These are phyloP conservation scores for Cotesia vestalis DNA, from an alignment of 1,140 invertebrate species.

Conservation along the genomic window DNA sequence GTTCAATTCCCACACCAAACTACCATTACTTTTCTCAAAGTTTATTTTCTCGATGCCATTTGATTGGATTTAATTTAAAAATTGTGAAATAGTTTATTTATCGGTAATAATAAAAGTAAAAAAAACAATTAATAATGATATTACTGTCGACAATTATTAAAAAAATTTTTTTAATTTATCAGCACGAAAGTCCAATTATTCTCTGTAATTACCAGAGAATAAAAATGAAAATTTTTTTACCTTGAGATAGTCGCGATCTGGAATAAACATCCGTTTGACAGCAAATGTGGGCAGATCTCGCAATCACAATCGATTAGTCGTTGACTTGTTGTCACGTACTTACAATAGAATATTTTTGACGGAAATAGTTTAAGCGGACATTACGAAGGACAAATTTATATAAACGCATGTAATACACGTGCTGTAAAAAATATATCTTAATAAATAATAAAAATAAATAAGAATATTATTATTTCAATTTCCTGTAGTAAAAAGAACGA, in stretches of 20 bases:
- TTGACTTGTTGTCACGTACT: constrained; percentile 21
- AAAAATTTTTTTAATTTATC: no score
- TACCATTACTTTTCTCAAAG: no score
- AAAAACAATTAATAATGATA: no score
- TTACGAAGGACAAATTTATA: constrained; percentile 29
- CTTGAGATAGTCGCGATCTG: constrained; percentile 8
- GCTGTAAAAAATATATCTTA: neutral
- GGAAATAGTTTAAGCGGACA: constrained; percentile 33
- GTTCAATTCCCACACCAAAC: no score
- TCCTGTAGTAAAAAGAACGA: neutral
- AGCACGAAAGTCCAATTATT: neutral
- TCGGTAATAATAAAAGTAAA: no score
- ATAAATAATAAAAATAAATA: neutral
- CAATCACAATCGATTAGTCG: constrained; percentile 34
- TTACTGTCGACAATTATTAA: no score
- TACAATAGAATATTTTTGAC: constrained; percentile 34
- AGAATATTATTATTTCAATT: neutral
- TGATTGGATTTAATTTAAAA: no score
- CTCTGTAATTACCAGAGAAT: neutral
- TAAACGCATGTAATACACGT: neutral
- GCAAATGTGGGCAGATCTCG: constrained; percentile 10
- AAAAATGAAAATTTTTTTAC: constrained; percentile 4
- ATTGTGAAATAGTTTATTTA: no score
- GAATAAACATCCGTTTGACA: neutral
- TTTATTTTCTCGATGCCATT: no score